These are phyloP conservation scores for Cataglyphis hispanica DNA, from an alignment of 1,140 invertebrate species.

Conservation along the genomic window DNA sequence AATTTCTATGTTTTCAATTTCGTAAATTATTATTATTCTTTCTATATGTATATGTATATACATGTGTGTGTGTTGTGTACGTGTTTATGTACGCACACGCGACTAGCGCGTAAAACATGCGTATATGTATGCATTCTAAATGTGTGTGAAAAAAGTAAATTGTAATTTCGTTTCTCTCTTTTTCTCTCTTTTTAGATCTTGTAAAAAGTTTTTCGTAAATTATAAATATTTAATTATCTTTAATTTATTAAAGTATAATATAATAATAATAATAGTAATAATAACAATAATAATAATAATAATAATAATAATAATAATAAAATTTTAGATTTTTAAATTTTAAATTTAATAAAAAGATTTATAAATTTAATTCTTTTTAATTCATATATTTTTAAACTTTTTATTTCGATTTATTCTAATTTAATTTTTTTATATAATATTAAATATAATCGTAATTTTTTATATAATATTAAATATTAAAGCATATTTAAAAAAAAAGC, in stretches of 20 bases:
- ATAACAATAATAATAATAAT: too few species aligned
- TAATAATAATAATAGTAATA: too few species aligned
- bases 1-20: not conserved
- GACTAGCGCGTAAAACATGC: too few species aligned
- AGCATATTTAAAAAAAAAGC: slow-evolving; percentile 74
- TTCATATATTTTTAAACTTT: not conserved
- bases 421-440: slow-evolving; percentile 62
- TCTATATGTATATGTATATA: not conserved
- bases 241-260: too few species aligned
- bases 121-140: too few species aligned
- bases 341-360: slow-evolving; percentile 7
- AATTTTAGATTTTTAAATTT: too few species aligned
- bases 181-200: too few species aligned
- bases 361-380: not conserved
- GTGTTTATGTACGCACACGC: not conserved
- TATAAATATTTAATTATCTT: too few species aligned
- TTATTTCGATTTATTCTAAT: not conserved
- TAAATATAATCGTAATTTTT: slow-evolving; percentile 68
- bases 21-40: not conserved
- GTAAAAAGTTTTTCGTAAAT: too few species aligned
- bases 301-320: not conserved
- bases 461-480: slow-evolving; percentile 75
- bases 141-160: too few species aligned
- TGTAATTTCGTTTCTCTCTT: too few species aligned
- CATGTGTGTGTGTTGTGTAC: too few species aligned